Conservation (phyloP, 2,888 invertebrate genomes). For the Corbicula japonica region DNA sequence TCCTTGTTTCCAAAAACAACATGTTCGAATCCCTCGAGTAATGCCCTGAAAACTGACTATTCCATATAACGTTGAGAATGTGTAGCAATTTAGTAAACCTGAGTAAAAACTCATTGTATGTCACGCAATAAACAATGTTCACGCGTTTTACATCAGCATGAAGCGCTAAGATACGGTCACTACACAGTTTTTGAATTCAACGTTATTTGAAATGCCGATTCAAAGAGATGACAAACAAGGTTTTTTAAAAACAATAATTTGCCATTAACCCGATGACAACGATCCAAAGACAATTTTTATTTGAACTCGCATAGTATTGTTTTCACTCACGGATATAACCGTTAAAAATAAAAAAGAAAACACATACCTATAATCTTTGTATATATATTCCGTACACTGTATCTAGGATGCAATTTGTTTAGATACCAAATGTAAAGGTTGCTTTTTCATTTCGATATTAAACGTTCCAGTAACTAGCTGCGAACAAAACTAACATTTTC, state of each 20-base stretch:
- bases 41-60: too few species aligned
- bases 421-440: background rate
- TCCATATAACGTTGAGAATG: too few species aligned
- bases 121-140: too few species aligned
- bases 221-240: too few species aligned
- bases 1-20: too few species aligned
- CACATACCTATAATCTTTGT: background rate
- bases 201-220: too few species aligned
- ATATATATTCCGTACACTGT: slow-evolving; percentile 3
- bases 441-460: background rate
- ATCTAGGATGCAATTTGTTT: background rate
- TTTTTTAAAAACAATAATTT: background rate
- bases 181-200: too few species aligned
- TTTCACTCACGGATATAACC: background rate
- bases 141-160: too few species aligned
- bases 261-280: background rate
- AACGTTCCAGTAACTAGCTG: slow-evolving; percentile 7
- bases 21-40: too few species aligned
- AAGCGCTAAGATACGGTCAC: too few species aligned
- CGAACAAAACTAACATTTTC: slow-evolving; percentile 19
- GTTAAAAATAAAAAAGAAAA: background rate
- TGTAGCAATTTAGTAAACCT: too few species aligned
- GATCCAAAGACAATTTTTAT: background rate
- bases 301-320: background rate
- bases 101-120: too few species aligned